Evolutionary conservation across 2,888 invertebrate species (phyloP).

Genomic region (Pandemis corylana): DNA sequence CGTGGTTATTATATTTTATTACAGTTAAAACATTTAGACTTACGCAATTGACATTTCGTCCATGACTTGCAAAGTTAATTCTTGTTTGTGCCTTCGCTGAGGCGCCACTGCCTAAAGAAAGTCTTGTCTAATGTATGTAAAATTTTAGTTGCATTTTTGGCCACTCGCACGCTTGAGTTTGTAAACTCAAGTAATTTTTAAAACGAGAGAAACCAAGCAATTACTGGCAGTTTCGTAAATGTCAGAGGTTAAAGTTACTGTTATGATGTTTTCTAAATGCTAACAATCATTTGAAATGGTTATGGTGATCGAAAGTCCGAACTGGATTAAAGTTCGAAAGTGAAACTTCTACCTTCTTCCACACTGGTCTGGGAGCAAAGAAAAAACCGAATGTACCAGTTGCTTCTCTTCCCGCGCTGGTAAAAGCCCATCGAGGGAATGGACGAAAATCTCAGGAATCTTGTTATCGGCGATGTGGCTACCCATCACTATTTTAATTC

Average conservation of each 20-base stretch:
- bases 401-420: no score
- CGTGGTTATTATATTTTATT: neutral
- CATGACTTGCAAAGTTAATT: neutral
- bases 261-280: slow-evolving; percentile 1
- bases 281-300: neutral
- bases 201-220: neutral
- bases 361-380: no score
- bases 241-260: slow-evolving; percentile 1
- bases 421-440: no score
- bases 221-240: neutral
- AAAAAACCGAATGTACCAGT: no score
- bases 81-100: neutral
- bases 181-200: neutral
- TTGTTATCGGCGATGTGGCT: no score
- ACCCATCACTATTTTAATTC: no score
- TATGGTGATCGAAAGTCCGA: neutral
- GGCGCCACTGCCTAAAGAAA: neutral
- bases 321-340: neutral
- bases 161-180: neutral
- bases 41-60: slow-evolving; percentile 15
- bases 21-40: slow-evolving; percentile 1
- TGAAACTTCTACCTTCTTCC: neutral
- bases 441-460: no score
- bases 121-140: neutral
- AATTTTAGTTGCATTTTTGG: neutral